Base-by-base conservation (phyloP, 2,888 invertebrate genomes). In the Blastobasis adustella region DNA sequence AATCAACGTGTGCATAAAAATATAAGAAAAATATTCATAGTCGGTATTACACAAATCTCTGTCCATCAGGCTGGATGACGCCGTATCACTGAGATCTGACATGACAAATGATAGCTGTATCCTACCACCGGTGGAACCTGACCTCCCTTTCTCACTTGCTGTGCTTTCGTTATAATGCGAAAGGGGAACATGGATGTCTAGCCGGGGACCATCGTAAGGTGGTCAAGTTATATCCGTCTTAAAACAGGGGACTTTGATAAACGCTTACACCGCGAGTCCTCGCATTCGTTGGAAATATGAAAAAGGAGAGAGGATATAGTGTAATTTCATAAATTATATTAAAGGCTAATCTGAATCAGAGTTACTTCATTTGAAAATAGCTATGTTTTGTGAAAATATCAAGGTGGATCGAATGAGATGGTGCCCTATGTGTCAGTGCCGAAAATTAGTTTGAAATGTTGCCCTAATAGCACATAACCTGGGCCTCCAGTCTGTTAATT, bases 51-150 rank as follows among this genome's bases (percentile, higher is more conserved):
- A 77, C 79, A 82, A 82, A 85, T 83, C 82, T 78, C 66, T 66
- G 82, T 77, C 83, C 84, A 79, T 84, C 85, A 80, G 62, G 50
- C 60, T 58, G 63, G 64, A 63, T 73, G 82, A 79, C 77, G 68
- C 59, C 62, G 61, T 83, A 85, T 86, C 86, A 62, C 74, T 56
- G 59, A 57, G 68, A 85, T 87, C 84, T 79, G 85, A 85, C 83
- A 75, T 80, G 84, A 86, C 82, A 82, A 86, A 87, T 82, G 79
- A 81, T 73, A 61, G 66, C 64, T 63, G 65, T 62, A 68, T 60
- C 60, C 58, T 47, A 54, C 49, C 51, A 62, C 82, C 79, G 73
- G 52, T 49, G 5, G 63, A 60, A 43, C n/a, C 7, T 59, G 77
- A 69, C 51, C 73, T 58, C 61, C 53, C 46, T 43, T 50, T 54